A percentile compares a stretch with the other conserved stretches of the same genome.
These are phyloP conservation scores for Troides oblongomaculatus DNA, from an alignment of 2,888 invertebrate genomes.

Conservation along the genomic window DNA sequence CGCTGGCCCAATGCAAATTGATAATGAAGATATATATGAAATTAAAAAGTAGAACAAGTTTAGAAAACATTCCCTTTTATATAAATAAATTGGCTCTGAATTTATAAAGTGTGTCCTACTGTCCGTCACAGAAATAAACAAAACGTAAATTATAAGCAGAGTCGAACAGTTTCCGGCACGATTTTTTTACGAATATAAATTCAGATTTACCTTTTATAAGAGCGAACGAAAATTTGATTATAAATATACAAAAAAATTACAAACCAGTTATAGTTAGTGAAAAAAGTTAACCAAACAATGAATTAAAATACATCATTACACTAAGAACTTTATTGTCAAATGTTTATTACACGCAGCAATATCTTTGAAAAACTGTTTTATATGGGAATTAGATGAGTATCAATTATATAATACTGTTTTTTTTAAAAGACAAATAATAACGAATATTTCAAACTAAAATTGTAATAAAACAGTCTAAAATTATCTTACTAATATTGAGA, in stretches of 20 bases:
- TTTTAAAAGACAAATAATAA: constrained; percentile 27
- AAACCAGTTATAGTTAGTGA: background rate
- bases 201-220: no score
- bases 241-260: background rate
- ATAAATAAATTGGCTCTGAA: no score
- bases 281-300: background rate
- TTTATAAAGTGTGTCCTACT: no score
- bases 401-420: constrained; percentile 60
- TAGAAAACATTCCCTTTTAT: no score
- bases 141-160: no score
- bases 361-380: constrained; percentile 49
- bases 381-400: constrained; percentile 56
- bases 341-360: constrained; percentile 54
- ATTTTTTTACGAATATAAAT: no score
- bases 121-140: no score
- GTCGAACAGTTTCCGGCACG: no score
- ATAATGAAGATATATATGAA: no score
- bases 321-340: constrained; percentile 71
- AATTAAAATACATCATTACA: constrained; percentile 44
- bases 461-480: background rate
- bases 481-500: constrained; percentile 36
- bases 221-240: background rate
- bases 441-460: background rate
- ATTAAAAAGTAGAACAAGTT: no score
- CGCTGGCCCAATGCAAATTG: no score